Conservation (phyloP, 1,140 invertebrate species). For the Latrodectus geometricus region DNA sequence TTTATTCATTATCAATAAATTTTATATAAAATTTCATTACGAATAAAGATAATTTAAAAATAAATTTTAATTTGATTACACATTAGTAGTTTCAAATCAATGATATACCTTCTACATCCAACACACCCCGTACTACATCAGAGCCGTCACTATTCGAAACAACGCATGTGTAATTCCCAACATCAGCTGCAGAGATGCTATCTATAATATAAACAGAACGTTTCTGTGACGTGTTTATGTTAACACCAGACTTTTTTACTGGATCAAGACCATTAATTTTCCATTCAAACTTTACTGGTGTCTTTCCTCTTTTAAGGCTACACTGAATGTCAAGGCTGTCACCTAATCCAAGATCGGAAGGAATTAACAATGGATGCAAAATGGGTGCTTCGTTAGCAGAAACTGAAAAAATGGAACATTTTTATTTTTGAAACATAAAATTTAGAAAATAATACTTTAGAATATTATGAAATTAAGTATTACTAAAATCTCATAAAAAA, state of each 20-base stretch:
- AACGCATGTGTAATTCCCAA: constrained; percentile 65
- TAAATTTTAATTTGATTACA: too few species aligned
- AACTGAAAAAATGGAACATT: background rate
- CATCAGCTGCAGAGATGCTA: constrained; percentile 31
- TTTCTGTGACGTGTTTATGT: constrained; percentile 30
- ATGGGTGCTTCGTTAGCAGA: constrained; percentile 6
- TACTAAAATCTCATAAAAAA: too few species aligned
- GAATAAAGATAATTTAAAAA: too few species aligned
- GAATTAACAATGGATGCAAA: constrained; percentile 34
- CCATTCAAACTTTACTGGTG: constrained; percentile 52
- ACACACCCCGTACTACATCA: constrained; percentile 6
- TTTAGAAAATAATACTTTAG: too few species aligned
- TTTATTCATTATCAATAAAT: too few species aligned
- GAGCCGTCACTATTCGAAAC: constrained; percentile 63
- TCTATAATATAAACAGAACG: constrained; percentile 32
- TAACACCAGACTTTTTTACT: background rate
- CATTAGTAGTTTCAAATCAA: too few species aligned
- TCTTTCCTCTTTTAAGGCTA: constrained; percentile 43
- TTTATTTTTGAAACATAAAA: too few species aligned
- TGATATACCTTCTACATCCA: constrained; percentile 53
- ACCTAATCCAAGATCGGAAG: constrained; percentile 26
- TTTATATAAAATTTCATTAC: too few species aligned
- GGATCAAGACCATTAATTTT: constrained; percentile 10
- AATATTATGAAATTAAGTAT: too few species aligned
- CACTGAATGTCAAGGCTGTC: constrained; percentile 39